A percentile compares a stretch with the other conserved stretches of the same genome.
Evolutionary conservation across 2,113 vertebrate genomes (phyloP).

Genomic region (Heterotilapia buettikoferi): DNA sequence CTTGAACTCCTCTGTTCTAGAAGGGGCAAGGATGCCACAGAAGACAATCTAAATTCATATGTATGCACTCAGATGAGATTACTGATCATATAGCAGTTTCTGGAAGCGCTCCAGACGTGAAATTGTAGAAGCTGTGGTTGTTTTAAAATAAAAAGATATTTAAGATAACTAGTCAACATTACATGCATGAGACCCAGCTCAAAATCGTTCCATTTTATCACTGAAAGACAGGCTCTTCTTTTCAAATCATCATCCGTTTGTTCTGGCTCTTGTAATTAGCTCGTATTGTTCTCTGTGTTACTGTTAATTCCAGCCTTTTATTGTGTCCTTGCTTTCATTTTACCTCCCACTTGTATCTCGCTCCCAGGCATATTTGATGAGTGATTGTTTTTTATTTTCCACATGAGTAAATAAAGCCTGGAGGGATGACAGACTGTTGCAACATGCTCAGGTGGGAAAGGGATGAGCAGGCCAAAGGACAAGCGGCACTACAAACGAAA

Average conservation of each 20-base stretch:
- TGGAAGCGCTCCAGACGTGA: background rate
- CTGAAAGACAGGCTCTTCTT: constrained; percentile 21
- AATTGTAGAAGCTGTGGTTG: background rate
- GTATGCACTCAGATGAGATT: background rate
- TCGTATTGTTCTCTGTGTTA: constrained; percentile 44
- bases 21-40: constrained; percentile 7
- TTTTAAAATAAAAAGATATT: background rate
- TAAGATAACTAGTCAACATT: background rate
- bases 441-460: constrained; percentile 21
- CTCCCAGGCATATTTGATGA: constrained; percentile 56
- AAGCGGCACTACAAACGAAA: background rate
- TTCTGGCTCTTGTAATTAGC: constrained; percentile 48
- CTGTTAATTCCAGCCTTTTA: constrained; percentile 27
- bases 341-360: constrained; percentile 44
- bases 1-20: background rate
- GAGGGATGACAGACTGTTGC: constrained; percentile 35
- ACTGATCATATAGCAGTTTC: background rate
- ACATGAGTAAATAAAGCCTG: constrained; percentile 49
- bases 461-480: constrained; percentile 14
- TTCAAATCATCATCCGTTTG: constrained; percentile 32
- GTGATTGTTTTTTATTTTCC: constrained; percentile 46
- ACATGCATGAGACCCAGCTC: background rate
- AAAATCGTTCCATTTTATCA: constrained; percentile 34
- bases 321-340: constrained; percentile 48
- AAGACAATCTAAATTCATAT: background rate